Percentiles rank a stretch among this genome's conserved stretches.
These are phyloP conservation scores for Bombycilla garrulus DNA, from an alignment of 2,113 vertebrate genomes.

Conservation along the genomic window DNA sequence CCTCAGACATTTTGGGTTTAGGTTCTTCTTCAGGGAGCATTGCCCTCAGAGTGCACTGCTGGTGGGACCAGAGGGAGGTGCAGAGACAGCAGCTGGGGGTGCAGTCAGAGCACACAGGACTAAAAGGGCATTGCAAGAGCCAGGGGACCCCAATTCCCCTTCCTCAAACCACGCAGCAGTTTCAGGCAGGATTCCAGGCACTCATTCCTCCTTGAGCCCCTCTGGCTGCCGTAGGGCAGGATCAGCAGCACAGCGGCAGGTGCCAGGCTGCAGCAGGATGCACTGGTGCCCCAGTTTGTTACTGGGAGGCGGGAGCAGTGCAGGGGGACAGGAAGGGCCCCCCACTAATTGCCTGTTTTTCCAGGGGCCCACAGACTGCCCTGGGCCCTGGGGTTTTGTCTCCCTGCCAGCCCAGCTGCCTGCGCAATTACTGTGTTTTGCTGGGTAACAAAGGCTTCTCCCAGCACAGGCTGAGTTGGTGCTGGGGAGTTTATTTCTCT, in stretches of 20 bases:
- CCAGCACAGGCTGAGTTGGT: conserved; percentile 35
- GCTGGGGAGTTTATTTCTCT: conserved; percentile 53
- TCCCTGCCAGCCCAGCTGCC: conserved; percentile 44
- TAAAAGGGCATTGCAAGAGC: neutral
- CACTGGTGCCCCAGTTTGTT: neutral
- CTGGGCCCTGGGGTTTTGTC: conserved; percentile 3
- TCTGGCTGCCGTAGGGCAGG: neutral
- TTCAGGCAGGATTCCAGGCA: neutral
- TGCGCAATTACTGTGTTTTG: conserved; percentile 40
- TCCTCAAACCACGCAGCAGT: neutral
- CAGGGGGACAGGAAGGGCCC: neutral
- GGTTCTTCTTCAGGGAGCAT: neutral
- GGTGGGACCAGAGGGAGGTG: neutral
- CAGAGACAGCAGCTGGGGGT: neutral
- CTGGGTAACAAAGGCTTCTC: conserved; percentile 51
- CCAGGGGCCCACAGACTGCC: neutral
- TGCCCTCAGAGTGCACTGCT: rapidly evolving
- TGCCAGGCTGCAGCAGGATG: neutral
- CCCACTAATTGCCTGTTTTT: neutral
- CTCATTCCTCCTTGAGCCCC: neutral
- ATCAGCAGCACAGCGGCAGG: neutral
- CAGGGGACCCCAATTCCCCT: neutral
- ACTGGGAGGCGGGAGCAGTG: neutral
- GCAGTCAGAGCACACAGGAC: neutral
- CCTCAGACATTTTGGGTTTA: neutral